Evolutionary conservation across 2,113 vertebrate genomes (phyloP).

Genomic region (Neotragus pygmaeus): DNA sequence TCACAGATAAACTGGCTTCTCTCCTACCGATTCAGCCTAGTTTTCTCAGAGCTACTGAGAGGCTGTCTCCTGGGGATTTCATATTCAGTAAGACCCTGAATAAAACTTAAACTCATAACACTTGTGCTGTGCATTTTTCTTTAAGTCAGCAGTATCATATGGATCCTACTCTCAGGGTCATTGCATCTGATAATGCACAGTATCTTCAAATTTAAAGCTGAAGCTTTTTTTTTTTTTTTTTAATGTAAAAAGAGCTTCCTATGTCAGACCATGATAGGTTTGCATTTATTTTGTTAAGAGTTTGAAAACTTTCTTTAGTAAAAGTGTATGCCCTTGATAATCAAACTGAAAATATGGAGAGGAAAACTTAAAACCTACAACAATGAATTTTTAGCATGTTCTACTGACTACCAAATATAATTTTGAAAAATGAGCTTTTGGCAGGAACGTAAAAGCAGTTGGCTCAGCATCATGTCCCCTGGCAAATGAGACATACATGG

Average conservation of each 20-base stretch:
- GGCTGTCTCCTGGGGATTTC: background rate
- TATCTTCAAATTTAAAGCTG: background rate
- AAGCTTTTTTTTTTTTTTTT: too few species aligned
- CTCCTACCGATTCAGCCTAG: background rate
- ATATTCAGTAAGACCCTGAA: background rate
- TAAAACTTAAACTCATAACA: background rate
- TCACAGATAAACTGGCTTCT: background rate
- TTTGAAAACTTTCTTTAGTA: background rate
- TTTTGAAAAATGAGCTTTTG: constrained; percentile 23
- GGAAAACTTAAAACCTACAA: background rate
- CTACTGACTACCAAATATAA: background rate
- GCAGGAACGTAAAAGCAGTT: background rate
- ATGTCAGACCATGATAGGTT: background rate
- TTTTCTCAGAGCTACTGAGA: background rate
- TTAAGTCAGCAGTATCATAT: background rate
- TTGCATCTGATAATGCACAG: background rate
- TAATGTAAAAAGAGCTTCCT: background rate
- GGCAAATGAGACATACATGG: background rate
- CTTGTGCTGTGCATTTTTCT: background rate
- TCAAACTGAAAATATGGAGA: constrained; percentile 20
- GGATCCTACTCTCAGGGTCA: background rate
- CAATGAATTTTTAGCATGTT: background rate
- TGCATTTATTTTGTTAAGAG: background rate
- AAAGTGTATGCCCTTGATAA: background rate
- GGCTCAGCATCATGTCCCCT: background rate